Percentiles rank a stretch among this genome's conserved stretches.
phyloP scores from a whole-genome alignment of 1,140 invertebrate genomes.

The Tyrophagus putrescentiae region DNA sequence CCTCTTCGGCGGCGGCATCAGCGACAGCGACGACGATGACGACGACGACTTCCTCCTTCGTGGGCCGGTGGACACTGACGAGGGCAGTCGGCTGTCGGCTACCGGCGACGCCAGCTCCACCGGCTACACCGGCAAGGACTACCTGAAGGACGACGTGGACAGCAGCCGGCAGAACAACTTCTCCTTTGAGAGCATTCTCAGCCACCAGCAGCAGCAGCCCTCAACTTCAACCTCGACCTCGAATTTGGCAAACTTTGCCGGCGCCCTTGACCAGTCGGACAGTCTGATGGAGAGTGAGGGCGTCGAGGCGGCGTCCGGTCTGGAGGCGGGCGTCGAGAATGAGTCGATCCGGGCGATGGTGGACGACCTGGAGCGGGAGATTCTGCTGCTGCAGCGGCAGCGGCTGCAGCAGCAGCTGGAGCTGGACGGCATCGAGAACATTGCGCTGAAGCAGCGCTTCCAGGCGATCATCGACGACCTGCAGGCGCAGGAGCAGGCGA shows the following conservation, averaged over 20 bases:
- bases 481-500: conserved; percentile 57
- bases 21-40: conserved; percentile 49
- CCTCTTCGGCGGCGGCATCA: conserved; percentile 72
- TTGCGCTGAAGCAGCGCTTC: conserved; percentile 59
- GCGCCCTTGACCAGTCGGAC: neutral
- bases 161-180: neutral
- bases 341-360: conserved; percentile 26
- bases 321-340: conserved; percentile 22
- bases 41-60: conserved; percentile 17
- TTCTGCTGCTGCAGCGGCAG: conserved; percentile 52
- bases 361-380: conserved; percentile 33
- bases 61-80: conserved; percentile 18
- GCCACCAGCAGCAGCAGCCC: no score
- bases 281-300: conserved; percentile 10
- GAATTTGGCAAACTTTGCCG: conserved; percentile 9
- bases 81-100: conserved; percentile 17
- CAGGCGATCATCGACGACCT: conserved; percentile 61
- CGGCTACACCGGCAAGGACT: conserved; percentile 31
- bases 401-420: conserved; percentile 60
- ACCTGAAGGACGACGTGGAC: conserved; percentile 30
- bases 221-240: neutral
- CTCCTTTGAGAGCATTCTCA: neutral
- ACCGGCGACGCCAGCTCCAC: conserved; percentile 36
- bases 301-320: conserved; percentile 18
- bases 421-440: conserved; percentile 68